phyloP scores from a whole-genome alignment of 2,113 vertebrate species.

The Labeo rohita region DNA sequence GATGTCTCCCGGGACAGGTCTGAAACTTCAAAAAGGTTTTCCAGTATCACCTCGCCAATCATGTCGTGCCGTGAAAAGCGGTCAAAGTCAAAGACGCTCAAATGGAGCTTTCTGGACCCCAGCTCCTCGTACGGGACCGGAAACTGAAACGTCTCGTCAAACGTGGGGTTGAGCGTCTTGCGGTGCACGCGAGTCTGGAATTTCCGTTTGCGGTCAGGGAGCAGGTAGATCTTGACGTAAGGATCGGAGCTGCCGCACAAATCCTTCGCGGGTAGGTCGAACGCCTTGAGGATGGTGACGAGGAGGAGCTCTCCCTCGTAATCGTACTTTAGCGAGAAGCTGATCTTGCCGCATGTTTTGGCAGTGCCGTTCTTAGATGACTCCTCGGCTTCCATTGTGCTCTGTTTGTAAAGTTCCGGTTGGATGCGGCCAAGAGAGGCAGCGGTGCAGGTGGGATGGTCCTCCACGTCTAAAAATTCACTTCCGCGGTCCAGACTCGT shows the following conservation, averaged over 20 bases:
- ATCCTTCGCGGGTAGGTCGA: constrained; percentile 87
- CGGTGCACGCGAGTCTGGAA: constrained; percentile 88
- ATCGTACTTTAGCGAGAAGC: constrained; percentile 79
- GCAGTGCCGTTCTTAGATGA: constrained; percentile 63
- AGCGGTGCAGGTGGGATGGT: constrained; percentile 72
- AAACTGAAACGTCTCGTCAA: constrained; percentile 87
- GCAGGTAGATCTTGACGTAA: constrained; percentile 88
- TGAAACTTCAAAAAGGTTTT: constrained; percentile 93
- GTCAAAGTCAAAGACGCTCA: constrained; percentile 98
- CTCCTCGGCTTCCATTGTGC: constrained; percentile 62
- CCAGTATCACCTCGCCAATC: constrained; percentile 97
- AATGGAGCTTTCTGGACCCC: constrained; percentile 88
- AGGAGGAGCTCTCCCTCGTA: constrained; percentile 78
- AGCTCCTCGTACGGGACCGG: constrained; percentile 91
- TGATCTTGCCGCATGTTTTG: constrained; percentile 78
- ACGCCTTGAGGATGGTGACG: constrained; percentile 84
- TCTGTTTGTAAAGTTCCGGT: constrained; percentile 79
- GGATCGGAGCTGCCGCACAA: constrained; percentile 86
- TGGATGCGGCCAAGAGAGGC: constrained; percentile 78
- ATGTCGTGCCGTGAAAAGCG: constrained; percentile 96
- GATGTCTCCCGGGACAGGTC: constrained; percentile 92
- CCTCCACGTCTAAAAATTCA: constrained; percentile 64
- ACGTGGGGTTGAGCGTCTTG: constrained; percentile 86
- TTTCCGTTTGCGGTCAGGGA: constrained; percentile 87
- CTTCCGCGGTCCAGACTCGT: constrained; percentile 61